Evolutionary conservation across 2,113 vertebrate genomes (phyloP).

Genomic region (Gnathonemus longibarbis): DNA sequence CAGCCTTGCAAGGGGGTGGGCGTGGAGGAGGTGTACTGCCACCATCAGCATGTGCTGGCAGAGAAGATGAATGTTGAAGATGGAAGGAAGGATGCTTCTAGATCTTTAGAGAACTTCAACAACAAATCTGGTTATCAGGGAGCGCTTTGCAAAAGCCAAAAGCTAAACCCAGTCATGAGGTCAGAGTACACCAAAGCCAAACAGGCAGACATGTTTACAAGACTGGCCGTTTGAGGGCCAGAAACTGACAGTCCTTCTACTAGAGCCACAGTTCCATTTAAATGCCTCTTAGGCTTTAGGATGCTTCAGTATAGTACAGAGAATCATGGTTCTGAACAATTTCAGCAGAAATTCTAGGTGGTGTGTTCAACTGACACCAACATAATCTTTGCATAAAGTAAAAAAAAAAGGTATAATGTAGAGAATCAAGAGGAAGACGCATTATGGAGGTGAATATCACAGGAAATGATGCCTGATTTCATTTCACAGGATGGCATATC

Average conservation of each 20-base stretch:
- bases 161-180: background rate
- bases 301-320: background rate
- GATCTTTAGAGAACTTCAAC: background rate
- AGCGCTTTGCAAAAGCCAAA: conserved; percentile 18
- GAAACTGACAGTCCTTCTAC: background rate
- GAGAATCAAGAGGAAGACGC: background rate
- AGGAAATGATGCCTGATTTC: conserved; percentile 42
- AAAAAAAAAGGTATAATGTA: background rate
- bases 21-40: background rate
- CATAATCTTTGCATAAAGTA: background rate
- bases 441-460: conserved; percentile 50
- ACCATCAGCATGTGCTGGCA: background rate
- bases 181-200: background rate
- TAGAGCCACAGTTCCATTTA: background rate
- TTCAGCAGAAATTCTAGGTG: background rate
- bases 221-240: background rate
- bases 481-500: conserved; percentile 40
- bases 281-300: background rate
- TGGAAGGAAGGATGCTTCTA: background rate
- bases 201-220: background rate
- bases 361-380: background rate
- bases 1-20: background rate
- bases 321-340: background rate
- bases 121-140: background rate
- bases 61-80: background rate